phyloP scores from a whole-genome alignment of 92 coral and sea anemone genomes.

The Scolanthus callimorphus region DNA sequence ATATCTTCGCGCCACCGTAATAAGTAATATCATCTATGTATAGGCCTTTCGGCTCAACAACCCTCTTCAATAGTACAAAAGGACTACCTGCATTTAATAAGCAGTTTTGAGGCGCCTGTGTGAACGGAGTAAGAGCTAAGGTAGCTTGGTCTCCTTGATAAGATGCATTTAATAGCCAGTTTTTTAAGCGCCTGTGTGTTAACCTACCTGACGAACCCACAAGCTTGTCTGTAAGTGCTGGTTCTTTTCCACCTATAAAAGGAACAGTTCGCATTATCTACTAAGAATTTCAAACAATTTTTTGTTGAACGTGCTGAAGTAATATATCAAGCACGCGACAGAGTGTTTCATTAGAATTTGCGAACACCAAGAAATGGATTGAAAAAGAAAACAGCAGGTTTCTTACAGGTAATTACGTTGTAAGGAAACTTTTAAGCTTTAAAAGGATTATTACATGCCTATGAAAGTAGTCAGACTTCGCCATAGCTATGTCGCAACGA shows the following conservation, averaged over 20 bases:
- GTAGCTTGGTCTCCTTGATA: neutral
- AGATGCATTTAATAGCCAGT: neutral
- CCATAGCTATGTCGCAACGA: too few species aligned
- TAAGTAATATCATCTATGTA: too few species aligned
- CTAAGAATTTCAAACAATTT: neutral
- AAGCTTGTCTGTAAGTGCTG: slow-evolving; percentile 68
- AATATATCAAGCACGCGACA: too few species aligned
- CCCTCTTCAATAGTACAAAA: neutral
- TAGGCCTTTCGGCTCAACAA: neutral
- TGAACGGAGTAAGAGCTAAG: neutral
- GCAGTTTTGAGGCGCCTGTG: neutral
- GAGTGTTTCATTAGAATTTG: too few species aligned
- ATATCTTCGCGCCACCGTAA: too few species aligned
- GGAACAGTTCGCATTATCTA: neutral
- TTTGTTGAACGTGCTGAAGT: neutral
- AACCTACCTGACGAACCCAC: slow-evolving; percentile 79
- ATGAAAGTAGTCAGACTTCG: too few species aligned
- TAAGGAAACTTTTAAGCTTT: too few species aligned
- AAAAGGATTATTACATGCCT: neutral
- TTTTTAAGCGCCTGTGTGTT: neutral
- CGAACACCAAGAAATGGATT: too few species aligned
- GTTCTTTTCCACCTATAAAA: slow-evolving; percentile 68
- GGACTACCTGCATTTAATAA: neutral
- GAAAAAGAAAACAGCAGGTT: neutral
- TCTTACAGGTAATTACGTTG: too few species aligned